Percentiles rank a stretch among this genome's conserved stretches.
Conservation (phyloP, 2,888 invertebrate genomes). For the Arrhopalites spinosus region DNA sequence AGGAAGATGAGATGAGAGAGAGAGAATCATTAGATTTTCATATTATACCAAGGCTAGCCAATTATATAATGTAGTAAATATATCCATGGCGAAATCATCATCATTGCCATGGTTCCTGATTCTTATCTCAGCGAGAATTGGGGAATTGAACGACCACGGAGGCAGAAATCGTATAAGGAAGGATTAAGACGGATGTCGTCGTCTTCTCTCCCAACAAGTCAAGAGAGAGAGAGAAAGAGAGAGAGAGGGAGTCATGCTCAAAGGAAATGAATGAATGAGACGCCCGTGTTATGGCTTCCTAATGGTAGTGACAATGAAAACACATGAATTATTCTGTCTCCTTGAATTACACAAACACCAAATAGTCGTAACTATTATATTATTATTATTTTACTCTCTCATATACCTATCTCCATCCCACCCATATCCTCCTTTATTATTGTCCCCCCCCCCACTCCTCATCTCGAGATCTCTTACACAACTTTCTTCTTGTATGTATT, state of each 20-base stretch:
- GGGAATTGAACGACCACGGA: not conserved
- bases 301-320: constrained; percentile 14
- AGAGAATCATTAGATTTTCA: no score
- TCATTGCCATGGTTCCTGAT: not conserved
- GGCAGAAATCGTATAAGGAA: constrained; percentile 21
- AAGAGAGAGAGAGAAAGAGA: not conserved
- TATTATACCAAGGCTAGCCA: no score
- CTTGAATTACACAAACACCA: not conserved
- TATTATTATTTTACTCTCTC: not conserved
- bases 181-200: constrained; percentile 16
- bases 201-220: not conserved
- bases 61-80: no score
- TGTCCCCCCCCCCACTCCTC: no score
- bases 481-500: not conserved
- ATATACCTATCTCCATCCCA: no score
- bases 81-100: no score
- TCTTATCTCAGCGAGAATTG: not conserved
- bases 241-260: no score
- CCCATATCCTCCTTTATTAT: no score
- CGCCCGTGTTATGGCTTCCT: constrained; percentile 7
- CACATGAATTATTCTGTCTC: constrained; percentile 15
- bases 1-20: no score
- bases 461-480: not conserved
- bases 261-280: not conserved
- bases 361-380: not conserved